A percentile compares a stretch with the other conserved stretches of the same genome.
phyloP scores from a whole-genome alignment of 2,797 vertebrate genomes.

The Myiotriccus ornatus region DNA sequence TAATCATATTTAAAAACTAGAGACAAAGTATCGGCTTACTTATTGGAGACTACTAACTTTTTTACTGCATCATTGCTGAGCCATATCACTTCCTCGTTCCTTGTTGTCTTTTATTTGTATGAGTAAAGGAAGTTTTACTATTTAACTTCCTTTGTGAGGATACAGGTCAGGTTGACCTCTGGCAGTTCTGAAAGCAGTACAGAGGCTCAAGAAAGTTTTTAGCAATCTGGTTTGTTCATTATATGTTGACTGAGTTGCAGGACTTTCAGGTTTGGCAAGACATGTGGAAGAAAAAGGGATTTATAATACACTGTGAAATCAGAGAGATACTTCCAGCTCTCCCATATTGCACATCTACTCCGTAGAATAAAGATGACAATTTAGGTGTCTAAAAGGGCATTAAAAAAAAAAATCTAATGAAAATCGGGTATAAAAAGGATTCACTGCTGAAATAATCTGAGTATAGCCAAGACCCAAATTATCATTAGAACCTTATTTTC shows the following conservation, averaged over 20 bases:
- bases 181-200: background rate
- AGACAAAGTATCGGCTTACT: background rate
- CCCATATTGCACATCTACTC: background rate
- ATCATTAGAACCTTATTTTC: slow-evolving; percentile 52
- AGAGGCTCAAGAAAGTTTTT: slow-evolving; percentile 7
- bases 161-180: slow-evolving; percentile 27
- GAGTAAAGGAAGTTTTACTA: slow-evolving; percentile 17
- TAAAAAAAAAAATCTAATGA: background rate
- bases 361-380: background rate
- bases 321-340: background rate
- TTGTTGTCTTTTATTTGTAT: slow-evolving; percentile 38
- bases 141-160: slow-evolving; percentile 31
- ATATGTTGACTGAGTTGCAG: background rate
- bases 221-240: slow-evolving; percentile 30
- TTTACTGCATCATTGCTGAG: slow-evolving; percentile 9
- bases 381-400: background rate
- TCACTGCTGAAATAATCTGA: slow-evolving; percentile 1
- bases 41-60: background rate
- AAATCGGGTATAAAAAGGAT: background rate
- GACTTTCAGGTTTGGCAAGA: slow-evolving; percentile 37
- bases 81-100: slow-evolving; percentile 36
- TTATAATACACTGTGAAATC: background rate
- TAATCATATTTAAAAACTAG: slow-evolving; percentile 9
- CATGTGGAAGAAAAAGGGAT: background rate
- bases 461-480: slow-evolving; percentile 26